phyloP scores from a whole-genome alignment of 2,113 vertebrate genomes.

The Prionailurus viverrinus region DNA sequence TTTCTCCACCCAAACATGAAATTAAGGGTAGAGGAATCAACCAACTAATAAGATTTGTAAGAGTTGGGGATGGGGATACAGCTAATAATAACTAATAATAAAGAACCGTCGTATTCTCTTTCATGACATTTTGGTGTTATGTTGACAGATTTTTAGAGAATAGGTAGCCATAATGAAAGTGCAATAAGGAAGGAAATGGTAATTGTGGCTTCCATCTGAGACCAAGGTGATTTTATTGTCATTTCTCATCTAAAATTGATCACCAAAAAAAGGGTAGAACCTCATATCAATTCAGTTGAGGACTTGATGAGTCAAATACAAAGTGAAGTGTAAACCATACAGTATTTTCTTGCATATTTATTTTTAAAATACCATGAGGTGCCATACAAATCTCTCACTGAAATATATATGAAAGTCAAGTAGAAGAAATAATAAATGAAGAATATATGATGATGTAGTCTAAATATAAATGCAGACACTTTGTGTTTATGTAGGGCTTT shows the following conservation, averaged over 20 bases:
- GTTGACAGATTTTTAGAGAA: neutral
- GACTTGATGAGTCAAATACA: neutral
- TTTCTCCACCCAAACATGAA: neutral
- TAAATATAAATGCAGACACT: neutral
- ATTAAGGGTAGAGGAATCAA: neutral
- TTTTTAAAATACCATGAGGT: neutral
- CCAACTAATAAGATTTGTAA: neutral
- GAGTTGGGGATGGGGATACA: neutral
- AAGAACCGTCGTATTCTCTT: neutral
- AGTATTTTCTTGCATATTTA: neutral
- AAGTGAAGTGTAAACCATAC: neutral
- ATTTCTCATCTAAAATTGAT: slow-evolving; percentile 23
- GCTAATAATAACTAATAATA: neutral
- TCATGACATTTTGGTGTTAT: neutral
- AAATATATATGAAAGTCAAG: neutral
- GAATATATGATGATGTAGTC: neutral
- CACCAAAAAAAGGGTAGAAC: neutral
- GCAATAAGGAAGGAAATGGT: neutral
- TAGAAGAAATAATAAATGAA: neutral
- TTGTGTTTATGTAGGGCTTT: neutral
- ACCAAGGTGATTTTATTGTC: neutral
- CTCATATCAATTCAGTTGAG: neutral
- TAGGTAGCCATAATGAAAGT: neutral
- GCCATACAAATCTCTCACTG: neutral
- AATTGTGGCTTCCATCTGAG: neutral